Evolutionary conservation across 2,113 vertebrate genomes (phyloP), one percentile per base, ranked within the genome.

Genomic region (Pithys albifrons): DNA sequence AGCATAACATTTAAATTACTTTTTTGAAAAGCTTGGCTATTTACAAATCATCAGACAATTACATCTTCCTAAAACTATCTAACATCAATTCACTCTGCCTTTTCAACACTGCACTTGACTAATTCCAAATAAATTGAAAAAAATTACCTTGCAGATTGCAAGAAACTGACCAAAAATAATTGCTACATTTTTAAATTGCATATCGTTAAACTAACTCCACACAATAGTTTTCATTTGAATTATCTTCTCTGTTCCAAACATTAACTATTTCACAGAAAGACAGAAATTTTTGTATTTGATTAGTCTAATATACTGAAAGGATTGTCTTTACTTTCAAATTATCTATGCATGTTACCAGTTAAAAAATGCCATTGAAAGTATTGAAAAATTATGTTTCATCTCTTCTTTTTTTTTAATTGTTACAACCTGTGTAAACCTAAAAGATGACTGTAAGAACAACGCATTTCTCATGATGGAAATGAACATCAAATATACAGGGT

Each of bases 21-120:
- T 98, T 98, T 98, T 98, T 98, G 94, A 98, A 98, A 98, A 98
- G 97, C 98, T 98, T 97, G 97, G 97, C 97, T 98, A 98, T 98
- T 98, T 98, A 98, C 98, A 98, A 98, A 98, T 98, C 98, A 98
- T 98, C 98, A 98, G 97, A 98, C 98, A 98, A 98, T 98, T 98
- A 98, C 97, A 98, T 98, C 97, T 98, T 98, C 98, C 98, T 98
- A 98, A 98, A 98, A 98, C 98, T 98, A 97, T 98, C 98, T 98
- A 98, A 97, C 98, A 98, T 98, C 98, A 98, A 98, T 98, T 98
- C 98, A 98, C 84, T 97, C 97, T 98, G 98, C 97, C 94, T 98
- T 98, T 98, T 98, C 98, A 97, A 97, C 77, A 97, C 95, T 97
- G 96, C 97, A 98, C 97, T 98, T 98, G 97, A 98, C 98, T 98